phyloP scores from a whole-genome alignment of 2,888 invertebrate genomes.

The Stenchaetothrips biformis region DNA sequence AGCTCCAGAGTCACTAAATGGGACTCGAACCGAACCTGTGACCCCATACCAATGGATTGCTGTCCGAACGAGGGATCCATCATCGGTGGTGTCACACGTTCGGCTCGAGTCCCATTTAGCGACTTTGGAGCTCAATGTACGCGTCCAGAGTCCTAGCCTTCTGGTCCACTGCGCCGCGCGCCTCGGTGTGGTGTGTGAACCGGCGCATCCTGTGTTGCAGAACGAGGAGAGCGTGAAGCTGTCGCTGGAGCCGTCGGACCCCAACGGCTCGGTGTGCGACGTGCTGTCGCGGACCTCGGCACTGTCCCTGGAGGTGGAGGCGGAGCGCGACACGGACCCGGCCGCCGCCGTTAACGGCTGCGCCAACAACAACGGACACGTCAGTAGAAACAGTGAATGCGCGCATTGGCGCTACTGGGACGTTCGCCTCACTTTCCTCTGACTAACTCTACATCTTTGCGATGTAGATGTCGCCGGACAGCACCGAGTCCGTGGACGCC shows the following conservation, averaged over 20 bases:
- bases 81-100: too few relatives aligned
- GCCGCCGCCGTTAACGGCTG: neutral
- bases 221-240: conserved; percentile 40
- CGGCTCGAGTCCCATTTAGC: too few relatives aligned
- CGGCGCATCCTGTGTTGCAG: conserved; percentile 32
- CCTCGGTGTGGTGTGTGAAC: neutral
- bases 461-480: neutral
- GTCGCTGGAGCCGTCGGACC: conserved; percentile 38
- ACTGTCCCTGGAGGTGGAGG: neutral
- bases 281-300: conserved; percentile 6
- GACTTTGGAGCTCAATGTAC: too few relatives aligned
- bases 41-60: too few relatives aligned
- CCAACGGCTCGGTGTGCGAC: conserved; percentile 26
- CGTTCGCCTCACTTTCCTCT: neutral
- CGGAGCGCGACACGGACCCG: neutral
- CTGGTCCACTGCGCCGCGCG: too few relatives aligned
- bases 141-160: too few relatives aligned
- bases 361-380: neutral
- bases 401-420: neutral
- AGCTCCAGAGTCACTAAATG: too few relatives aligned
- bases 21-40: too few relatives aligned
- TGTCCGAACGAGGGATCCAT: too few relatives aligned
- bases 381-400: neutral
- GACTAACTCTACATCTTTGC: neutral
- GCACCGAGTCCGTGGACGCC: neutral